These are phyloP conservation scores for Danio aesculapii DNA, from an alignment of 2,797 vertebrate species.

Conservation along the genomic window DNA sequence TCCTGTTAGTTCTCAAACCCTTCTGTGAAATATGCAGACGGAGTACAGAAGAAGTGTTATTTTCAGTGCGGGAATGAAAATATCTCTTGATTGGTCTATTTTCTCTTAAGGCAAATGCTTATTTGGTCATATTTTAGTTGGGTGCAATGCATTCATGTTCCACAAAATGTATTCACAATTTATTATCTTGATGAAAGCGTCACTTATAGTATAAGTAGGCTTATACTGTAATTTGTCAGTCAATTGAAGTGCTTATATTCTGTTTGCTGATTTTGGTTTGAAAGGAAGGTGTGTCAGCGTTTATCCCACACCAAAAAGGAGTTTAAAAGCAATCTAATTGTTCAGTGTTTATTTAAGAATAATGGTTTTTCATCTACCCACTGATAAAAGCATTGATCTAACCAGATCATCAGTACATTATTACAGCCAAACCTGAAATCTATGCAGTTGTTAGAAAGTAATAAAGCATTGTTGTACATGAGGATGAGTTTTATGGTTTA, in stretches of 20 bases:
- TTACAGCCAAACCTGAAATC: too few species aligned
- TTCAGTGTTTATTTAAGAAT: background rate
- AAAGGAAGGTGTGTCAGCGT: conserved; percentile 5
- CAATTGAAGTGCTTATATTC: background rate
- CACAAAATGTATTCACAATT: too few species aligned
- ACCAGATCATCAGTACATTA: too few species aligned
- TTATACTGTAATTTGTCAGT: background rate
- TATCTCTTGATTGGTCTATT: background rate
- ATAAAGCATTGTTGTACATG: too few species aligned
- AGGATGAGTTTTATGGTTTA: too few species aligned
- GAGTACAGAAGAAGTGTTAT: conserved; percentile 4
- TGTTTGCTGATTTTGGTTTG: background rate
- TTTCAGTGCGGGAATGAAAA: background rate
- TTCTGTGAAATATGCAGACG: conserved; percentile 16
- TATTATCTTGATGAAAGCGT: too few species aligned
- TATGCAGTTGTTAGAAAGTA: too few species aligned
- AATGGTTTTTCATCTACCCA: background rate
- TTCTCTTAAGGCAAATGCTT: background rate
- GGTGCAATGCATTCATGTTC: too few species aligned
- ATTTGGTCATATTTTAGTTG: too few species aligned
- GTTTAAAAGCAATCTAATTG: background rate
- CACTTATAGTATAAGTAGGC: background rate
- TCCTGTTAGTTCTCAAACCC: conserved; percentile 26
- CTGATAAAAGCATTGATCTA: too few species aligned
- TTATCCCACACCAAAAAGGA: background rate